Evolutionary conservation across 2,113 vertebrate species (phyloP).

Genomic region (Salvelinus alpinus): DNA sequence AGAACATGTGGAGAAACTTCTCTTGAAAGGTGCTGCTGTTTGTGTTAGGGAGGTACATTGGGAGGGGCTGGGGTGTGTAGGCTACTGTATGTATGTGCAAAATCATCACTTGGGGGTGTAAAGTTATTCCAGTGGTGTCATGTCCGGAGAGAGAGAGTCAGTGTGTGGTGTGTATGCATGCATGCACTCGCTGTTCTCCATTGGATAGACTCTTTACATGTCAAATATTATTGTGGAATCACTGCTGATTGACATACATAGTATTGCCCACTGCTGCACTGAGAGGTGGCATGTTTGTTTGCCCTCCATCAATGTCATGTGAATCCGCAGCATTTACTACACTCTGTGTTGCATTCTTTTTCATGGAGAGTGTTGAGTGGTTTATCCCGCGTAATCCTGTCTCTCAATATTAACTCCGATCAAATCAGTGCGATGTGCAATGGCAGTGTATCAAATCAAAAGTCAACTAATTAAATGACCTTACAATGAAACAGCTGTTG

Average conservation of each 20-base stretch:
- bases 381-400: neutral
- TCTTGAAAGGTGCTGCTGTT: neutral
- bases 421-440: neutral
- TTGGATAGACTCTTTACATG: constrained; percentile 41
- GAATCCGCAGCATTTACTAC: neutral
- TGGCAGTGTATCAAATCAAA: neutral
- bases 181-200: constrained; percentile 27
- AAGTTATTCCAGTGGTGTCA: neutral
- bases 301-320: neutral
- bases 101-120: neutral
- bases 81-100: neutral
- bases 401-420: neutral
- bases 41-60: neutral
- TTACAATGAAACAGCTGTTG: neutral
- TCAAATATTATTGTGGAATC: constrained; percentile 49
- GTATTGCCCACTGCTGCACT: neutral
- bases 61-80: neutral
- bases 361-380: neutral
- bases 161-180: neutral
- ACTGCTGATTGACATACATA: neutral
- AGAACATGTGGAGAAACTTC: neutral
- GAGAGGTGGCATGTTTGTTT: neutral
- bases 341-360: neutral
- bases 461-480: neutral
- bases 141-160: too few species aligned